Evolutionary conservation across 2,797 vertebrate species (phyloP).

Genomic region (Enteromius viviparus): DNA sequence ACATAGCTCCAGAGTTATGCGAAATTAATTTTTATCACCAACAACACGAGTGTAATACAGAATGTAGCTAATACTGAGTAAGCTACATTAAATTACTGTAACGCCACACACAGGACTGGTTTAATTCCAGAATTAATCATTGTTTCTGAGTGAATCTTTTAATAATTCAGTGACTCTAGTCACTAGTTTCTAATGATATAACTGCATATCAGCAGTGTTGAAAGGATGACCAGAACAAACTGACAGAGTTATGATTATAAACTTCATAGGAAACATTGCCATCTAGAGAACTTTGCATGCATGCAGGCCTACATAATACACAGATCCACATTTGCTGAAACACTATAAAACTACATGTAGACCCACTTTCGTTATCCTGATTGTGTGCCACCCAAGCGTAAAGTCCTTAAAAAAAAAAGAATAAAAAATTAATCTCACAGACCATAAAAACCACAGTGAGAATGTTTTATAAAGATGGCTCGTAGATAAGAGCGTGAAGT

Average conservation of each 20-base stretch:
- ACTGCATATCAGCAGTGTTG: background rate
- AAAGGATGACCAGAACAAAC: background rate
- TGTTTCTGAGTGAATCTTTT: background rate
- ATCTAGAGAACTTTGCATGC: conserved; percentile 22
- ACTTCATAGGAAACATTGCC: conserved; percentile 7
- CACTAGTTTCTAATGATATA: background rate
- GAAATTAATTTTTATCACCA: background rate
- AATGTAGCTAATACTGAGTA: background rate
- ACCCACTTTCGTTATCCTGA: background rate
- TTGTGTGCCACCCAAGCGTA: background rate
- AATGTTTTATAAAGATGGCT: conserved; percentile 37
- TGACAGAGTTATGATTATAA: background rate
- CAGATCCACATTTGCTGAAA: background rate
- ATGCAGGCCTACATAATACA: background rate
- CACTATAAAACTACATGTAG: background rate
- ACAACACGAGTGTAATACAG: background rate
- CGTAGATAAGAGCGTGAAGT: background rate
- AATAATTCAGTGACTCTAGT: too few relatives aligned
- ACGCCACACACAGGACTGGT: background rate
- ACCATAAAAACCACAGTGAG: conserved; percentile 10
- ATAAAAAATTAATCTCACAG: background rate
- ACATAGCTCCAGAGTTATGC: background rate
- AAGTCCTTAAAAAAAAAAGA: background rate
- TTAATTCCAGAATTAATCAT: background rate
- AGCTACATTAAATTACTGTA: background rate